Conservation (phyloP, 1,140 invertebrate species). For the Andrena cerasifolii region DNA sequence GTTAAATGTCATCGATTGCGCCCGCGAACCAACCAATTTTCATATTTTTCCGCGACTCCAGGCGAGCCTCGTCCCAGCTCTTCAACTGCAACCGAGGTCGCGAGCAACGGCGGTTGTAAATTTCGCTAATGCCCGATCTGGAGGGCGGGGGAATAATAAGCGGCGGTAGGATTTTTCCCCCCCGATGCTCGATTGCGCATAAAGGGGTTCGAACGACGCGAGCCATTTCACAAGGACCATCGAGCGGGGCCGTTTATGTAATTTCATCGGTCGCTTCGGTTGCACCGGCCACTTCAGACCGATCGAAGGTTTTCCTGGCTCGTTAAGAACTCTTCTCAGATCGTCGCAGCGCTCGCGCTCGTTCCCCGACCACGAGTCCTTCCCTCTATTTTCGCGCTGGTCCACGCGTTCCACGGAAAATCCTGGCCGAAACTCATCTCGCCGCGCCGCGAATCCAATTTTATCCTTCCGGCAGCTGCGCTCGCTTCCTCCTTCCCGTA, state of each 20-base stretch:
- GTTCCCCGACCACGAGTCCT: not conserved
- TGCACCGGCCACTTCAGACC: slow-evolving; percentile 20
- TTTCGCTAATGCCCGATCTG: not conserved
- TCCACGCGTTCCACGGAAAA: no score
- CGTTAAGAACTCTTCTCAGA: slow-evolving; percentile 17
- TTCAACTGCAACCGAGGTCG: no score
- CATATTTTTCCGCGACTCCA: slow-evolving; percentile 11
- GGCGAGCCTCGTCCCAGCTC: not conserved
- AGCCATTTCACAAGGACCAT: slow-evolving; percentile 15
- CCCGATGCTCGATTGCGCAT: not conserved
- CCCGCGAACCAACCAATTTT: slow-evolving; percentile 52
- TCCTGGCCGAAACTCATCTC: slow-evolving; percentile 37
- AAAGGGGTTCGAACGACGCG: not conserved
- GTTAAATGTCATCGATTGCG: slow-evolving; percentile 54
- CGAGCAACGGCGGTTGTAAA: not conserved
- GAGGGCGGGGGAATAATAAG: slow-evolving; percentile 9
- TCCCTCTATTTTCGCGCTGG: no score
- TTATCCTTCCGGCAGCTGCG: slow-evolving; percentile 58
- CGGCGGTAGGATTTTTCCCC: not conserved
- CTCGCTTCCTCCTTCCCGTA: slow-evolving; percentile 47
- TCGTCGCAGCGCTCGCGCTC: slow-evolving; percentile 8
- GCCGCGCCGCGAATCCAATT: slow-evolving; percentile 37
- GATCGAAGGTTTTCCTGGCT: slow-evolving; percentile 40
- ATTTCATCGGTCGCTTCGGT: slow-evolving; percentile 22
- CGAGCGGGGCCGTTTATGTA: slow-evolving; percentile 22